Conservation (phyloP, 2,113 vertebrate species). For the Callorhinus ursinus region DNA sequence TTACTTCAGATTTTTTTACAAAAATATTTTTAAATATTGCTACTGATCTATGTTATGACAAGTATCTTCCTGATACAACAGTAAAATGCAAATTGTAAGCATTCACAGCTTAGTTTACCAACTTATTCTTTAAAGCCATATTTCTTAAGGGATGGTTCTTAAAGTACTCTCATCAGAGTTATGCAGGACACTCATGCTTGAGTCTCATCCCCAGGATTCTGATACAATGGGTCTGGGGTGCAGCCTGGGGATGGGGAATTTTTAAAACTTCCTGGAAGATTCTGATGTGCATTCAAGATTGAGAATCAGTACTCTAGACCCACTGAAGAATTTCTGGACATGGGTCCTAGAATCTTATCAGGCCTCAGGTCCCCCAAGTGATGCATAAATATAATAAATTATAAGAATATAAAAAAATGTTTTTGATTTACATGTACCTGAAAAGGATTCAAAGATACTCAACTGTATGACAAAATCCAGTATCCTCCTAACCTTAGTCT, state of each 20-base stretch:
- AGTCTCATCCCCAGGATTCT: background rate
- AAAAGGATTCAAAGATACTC: conserved; percentile 2
- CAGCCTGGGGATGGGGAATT: background rate
- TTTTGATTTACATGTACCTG: background rate
- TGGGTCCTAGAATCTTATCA: background rate
- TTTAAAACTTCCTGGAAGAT: background rate
- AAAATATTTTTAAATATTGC: background rate
- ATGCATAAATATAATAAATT: background rate
- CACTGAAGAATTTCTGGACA: background rate
- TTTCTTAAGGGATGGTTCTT: background rate
- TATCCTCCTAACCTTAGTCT: background rate
- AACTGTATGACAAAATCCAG: conserved; percentile 27
- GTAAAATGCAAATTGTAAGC: background rate
- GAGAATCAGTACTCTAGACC: background rate
- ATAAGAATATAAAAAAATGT: background rate
- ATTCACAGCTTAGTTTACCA: background rate
- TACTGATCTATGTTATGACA: background rate
- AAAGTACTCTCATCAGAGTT: background rate
- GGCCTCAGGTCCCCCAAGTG: background rate
- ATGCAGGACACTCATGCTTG: background rate
- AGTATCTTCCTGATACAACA: background rate
- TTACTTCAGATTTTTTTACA: conserved; percentile 7
- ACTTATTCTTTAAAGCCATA: background rate
- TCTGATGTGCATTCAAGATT: background rate
- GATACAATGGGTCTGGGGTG: background rate